phyloP scores from a whole-genome alignment of 2,888 invertebrate genomes.

The Aethes cnicana region DNA sequence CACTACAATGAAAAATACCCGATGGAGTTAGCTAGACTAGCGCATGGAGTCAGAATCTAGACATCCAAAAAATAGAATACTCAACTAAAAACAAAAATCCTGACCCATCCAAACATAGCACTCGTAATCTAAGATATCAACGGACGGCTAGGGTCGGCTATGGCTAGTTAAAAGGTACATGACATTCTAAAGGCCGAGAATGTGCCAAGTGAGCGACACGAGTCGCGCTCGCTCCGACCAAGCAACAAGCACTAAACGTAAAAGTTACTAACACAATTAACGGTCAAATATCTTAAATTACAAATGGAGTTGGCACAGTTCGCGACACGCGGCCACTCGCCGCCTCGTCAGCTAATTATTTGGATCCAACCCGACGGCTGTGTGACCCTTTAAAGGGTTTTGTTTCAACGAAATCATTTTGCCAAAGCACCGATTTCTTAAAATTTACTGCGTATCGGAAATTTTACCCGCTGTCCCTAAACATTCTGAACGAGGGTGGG shows the following conservation, averaged over 20 bases:
- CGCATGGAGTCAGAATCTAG: constrained; percentile 65
- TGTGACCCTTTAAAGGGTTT: constrained; percentile 60
- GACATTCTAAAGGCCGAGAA: constrained; percentile 54
- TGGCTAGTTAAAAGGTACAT: constrained; percentile 66
- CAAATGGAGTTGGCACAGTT: constrained; percentile 72
- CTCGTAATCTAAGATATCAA: constrained; percentile 59
- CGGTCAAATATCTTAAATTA: constrained; percentile 76
- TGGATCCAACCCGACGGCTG: constrained; percentile 63
- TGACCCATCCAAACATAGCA: constrained; percentile 81
- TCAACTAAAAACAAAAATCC: constrained; percentile 64
- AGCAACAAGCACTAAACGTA: constrained; percentile 75
- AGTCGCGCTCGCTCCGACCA: constrained; percentile 54
- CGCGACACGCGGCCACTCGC: constrained; percentile 67
- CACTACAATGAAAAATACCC: constrained; percentile 71
- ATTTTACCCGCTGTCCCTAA: constrained; percentile 15
- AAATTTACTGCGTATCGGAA: constrained; percentile 38
- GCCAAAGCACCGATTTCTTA: constrained; percentile 48
- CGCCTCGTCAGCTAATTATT: constrained; percentile 71
- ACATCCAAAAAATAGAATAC: constrained; percentile 65
- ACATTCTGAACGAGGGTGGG: constrained; percentile 14
- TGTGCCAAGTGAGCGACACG: constrained; percentile 43
- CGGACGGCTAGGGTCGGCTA: constrained; percentile 58
- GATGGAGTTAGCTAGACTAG: constrained; percentile 77
- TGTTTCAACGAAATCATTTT: constrained; percentile 56
- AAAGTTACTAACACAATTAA: constrained; percentile 74